These are phyloP conservation scores for Drosophila tsacasi DNA, from an alignment of 1,140 invertebrate genomes.

Conservation along the genomic window DNA sequence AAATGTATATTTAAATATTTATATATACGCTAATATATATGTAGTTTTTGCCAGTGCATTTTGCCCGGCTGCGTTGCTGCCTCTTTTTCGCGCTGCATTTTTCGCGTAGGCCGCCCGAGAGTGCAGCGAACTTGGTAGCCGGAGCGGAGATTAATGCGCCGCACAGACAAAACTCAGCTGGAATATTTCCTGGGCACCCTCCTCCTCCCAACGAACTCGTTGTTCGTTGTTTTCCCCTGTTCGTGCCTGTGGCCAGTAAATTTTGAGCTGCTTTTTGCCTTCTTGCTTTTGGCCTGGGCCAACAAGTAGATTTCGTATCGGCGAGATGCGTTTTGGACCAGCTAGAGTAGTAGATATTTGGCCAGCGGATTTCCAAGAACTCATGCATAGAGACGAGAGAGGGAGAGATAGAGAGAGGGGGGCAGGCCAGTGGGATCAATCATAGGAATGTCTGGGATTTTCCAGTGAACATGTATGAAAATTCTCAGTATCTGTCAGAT, in stretches of 20 bases:
- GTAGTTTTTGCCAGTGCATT: background rate
- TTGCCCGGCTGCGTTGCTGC: conserved; percentile 35
- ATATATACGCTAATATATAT: too few relatives aligned
- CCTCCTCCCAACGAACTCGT: background rate
- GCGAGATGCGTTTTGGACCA: conserved; percentile 28
- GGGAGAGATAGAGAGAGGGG: background rate
- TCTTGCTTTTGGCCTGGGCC: conserved; percentile 15
- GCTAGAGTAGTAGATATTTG: conserved; percentile 12
- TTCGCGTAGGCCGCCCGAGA: conserved; percentile 70
- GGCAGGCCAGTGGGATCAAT: conserved; percentile 26
- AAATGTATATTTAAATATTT: background rate
- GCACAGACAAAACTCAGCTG: conserved; percentile 44
- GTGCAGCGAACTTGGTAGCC: conserved; percentile 79
- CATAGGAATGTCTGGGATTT: conserved; percentile 35
- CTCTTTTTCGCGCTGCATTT: conserved; percentile 81
- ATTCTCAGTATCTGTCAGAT: conserved; percentile 14
- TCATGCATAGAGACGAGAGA: background rate
- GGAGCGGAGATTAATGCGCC: conserved; percentile 65
- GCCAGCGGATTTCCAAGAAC: conserved; percentile 32
- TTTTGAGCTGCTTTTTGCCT: conserved; percentile 60
- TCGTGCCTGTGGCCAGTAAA: conserved; percentile 71
- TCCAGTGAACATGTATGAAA: conserved; percentile 11
- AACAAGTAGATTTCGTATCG: conserved; percentile 44
- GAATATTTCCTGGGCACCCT: conserved; percentile 14
- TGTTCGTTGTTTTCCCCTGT: background rate